A percentile compares a stretch with the other conserved stretches of the same genome.
phyloP scores from a whole-genome alignment of 2,113 vertebrate species.

The Rhipidura dahli region DNA sequence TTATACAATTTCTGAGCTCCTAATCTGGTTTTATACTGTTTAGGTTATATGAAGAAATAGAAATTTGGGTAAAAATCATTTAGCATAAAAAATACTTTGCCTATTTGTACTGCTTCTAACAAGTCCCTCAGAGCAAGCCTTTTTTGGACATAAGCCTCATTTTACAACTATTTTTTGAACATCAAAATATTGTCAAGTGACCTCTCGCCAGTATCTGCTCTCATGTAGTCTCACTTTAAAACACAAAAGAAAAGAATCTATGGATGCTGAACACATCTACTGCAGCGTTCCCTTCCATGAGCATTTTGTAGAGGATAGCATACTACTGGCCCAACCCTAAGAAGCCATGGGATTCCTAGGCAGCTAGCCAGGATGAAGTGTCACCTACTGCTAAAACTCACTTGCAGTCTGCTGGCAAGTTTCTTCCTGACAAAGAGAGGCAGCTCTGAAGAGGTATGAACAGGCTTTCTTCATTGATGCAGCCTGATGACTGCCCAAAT shows the following conservation, averaged over 20 bases:
- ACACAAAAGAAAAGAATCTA: neutral
- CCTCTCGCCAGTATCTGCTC: neutral
- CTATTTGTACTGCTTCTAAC: neutral
- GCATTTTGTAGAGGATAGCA: neutral
- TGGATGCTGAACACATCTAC: neutral
- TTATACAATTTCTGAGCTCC: neutral
- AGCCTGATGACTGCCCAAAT: neutral
- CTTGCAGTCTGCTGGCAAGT: neutral
- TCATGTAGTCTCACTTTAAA: neutral
- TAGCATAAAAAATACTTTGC: neutral
- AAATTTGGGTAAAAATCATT: neutral
- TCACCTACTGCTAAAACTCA: neutral
- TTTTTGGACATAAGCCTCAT: neutral
- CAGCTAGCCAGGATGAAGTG: neutral
- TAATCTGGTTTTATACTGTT: neutral
- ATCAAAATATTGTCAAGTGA: neutral
- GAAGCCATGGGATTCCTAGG: neutral
- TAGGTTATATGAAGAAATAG: neutral
- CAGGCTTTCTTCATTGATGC: neutral
- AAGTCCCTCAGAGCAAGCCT: neutral
- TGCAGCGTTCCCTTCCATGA: fast-evolving
- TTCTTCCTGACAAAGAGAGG: neutral
- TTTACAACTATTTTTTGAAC: neutral
- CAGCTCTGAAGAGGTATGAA: neutral
- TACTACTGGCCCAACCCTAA: neutral